These are phyloP conservation scores for Pluvialis apricaria DNA, from an alignment of 2,113 vertebrate species.

Conservation along the genomic window DNA sequence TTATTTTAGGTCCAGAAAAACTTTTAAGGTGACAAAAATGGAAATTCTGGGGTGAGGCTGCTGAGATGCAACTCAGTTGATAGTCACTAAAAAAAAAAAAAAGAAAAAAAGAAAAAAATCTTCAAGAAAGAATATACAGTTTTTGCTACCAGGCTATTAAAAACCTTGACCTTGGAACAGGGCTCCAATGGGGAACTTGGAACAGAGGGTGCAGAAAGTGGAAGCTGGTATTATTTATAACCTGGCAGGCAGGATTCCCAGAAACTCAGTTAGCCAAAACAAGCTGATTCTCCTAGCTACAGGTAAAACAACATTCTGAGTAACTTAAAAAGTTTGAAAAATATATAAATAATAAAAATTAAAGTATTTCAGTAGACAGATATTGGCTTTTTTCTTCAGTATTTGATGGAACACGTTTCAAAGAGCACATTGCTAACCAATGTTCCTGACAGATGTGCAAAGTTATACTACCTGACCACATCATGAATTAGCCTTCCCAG, in stretches of 20 bases:
- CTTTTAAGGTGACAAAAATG: not conserved
- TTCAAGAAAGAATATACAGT: not conserved
- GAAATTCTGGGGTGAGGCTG: not conserved
- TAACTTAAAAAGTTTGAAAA: conserved; percentile 15
- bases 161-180: not conserved
- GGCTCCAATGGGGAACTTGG: not conserved
- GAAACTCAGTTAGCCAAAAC: conserved; percentile 40
- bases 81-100: not conserved
- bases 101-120: not conserved
- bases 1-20: not conserved
- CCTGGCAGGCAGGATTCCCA: conserved; percentile 20
- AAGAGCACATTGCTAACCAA: conserved; percentile 39
- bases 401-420: conserved; percentile 50
- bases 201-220: conserved; percentile 12
- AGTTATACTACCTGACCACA: conserved; percentile 54
- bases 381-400: conserved; percentile 43
- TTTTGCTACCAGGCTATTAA: not conserved
- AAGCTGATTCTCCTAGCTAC: conserved; percentile 43
- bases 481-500: conserved; percentile 59
- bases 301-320: conserved; percentile 67
- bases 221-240: conserved; percentile 61
- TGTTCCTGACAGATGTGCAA: conserved; percentile 39
- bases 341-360: conserved; percentile 19
- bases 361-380: conserved; percentile 28
- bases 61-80: not conserved